Conservation (phyloP, 2,113 vertebrate species). For the Hoplias malabaricus region DNA sequence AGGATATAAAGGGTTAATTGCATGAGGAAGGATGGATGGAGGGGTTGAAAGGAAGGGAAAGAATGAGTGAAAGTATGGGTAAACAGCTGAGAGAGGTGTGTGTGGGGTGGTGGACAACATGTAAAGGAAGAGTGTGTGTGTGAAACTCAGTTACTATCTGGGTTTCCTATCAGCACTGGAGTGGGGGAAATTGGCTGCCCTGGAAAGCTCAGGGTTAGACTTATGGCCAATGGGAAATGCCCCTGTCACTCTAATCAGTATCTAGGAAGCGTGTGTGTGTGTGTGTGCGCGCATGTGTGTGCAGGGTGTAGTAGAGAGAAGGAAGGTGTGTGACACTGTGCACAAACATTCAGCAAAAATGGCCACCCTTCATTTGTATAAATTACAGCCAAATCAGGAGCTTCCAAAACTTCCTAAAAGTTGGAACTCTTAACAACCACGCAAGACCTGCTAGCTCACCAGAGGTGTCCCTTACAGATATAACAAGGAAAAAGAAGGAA, state of each 20-base stretch:
- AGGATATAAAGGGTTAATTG: neutral
- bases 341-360: too few species aligned
- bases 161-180: conserved; percentile 77
- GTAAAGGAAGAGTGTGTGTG: conserved; percentile 60
- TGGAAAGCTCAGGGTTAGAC: conserved; percentile 76
- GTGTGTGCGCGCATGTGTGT: neutral
- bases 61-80: conserved; percentile 36
- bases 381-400: too few species aligned
- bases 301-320: neutral
- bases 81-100: conserved; percentile 44
- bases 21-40: neutral
- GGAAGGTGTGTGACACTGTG: too few species aligned
- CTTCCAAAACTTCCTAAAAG: too few species aligned
- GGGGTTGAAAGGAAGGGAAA: conserved; percentile 40
- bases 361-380: too few species aligned
- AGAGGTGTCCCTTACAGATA: too few species aligned
- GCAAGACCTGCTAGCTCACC: too few species aligned
- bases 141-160: conserved; percentile 72
- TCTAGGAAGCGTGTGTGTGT: conserved; percentile 27
- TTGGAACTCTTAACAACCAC: too few species aligned
- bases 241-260: conserved; percentile 74
- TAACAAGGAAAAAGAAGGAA: too few species aligned
- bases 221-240: conserved; percentile 79
- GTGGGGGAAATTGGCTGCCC: conserved; percentile 76
- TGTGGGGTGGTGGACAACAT: conserved; percentile 60